These are phyloP conservation scores for Sericinus montela DNA, from an alignment of 2,888 invertebrate species.

Conservation along the genomic window DNA sequence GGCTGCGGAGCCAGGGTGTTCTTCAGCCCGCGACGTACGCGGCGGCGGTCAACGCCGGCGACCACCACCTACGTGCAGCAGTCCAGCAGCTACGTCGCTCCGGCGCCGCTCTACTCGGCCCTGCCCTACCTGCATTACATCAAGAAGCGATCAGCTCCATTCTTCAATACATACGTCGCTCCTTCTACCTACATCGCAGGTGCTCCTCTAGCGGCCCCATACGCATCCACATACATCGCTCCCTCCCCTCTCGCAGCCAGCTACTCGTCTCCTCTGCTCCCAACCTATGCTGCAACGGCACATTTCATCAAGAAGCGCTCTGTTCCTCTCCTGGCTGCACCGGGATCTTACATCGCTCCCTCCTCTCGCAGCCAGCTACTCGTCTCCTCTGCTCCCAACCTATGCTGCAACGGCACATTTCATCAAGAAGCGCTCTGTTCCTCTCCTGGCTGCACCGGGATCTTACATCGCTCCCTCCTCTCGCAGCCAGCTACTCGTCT, in stretches of 20 bases:
- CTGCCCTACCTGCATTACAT: constrained; percentile 29
- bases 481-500: constrained; percentile 4
- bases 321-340: background rate
- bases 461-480: background rate
- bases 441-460: background rate
- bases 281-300: constrained; percentile 6
- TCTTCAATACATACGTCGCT: constrained; percentile 5
- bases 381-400: background rate
- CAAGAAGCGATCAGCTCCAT: constrained; percentile 48
- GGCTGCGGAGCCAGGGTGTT: constrained; percentile 45
- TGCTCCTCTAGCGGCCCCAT: constrained; percentile 17
- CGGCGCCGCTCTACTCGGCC: constrained; percentile 28
- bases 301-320: constrained; percentile 19
- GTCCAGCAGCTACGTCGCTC: constrained; percentile 30
- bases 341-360: background rate
- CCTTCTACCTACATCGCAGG: constrained; percentile 28
- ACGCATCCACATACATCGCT: background rate
- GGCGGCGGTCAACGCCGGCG: constrained; percentile 9
- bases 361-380: constrained; percentile 17
- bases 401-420: background rate
- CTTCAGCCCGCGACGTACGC: constrained; percentile 5
- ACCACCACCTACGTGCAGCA: constrained; percentile 22
- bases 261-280: constrained; percentile 13
- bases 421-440: constrained; percentile 17
- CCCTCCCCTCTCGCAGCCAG: background rate